Percentiles rank a stretch among this genome's conserved stretches.
Conservation (phyloP, 2,888 invertebrate species). For the Agonum fuliginosum region DNA sequence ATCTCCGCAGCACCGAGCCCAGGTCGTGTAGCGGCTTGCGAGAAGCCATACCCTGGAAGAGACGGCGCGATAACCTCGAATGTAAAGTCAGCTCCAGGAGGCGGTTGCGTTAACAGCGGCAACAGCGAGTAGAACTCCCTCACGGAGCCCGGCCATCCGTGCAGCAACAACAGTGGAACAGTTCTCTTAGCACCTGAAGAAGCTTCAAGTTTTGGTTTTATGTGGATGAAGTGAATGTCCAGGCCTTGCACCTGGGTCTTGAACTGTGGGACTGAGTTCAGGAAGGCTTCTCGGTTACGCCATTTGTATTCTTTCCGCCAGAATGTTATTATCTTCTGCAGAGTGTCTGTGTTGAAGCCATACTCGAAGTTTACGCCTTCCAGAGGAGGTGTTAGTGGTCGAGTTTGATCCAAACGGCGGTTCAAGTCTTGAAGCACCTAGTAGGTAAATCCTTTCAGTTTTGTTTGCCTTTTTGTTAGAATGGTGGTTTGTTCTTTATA, state of each 20-base stretch:
- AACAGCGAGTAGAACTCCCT: slow-evolving; percentile 87
- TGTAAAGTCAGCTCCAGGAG: slow-evolving; percentile 75
- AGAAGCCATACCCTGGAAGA: slow-evolving; percentile 75
- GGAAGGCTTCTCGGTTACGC: slow-evolving; percentile 76
- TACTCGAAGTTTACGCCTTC: slow-evolving; percentile 84
- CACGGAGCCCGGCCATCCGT: slow-evolving; percentile 94
- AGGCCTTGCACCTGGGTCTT: slow-evolving; percentile 83
- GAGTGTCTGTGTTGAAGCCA: slow-evolving; percentile 84
- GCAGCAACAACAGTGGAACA: slow-evolving; percentile 82
- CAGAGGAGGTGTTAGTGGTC: slow-evolving; percentile 73
- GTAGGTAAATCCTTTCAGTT: slow-evolving; percentile 31
- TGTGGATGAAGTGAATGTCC: slow-evolving; percentile 81
- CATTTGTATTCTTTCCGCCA: slow-evolving; percentile 86
- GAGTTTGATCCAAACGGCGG: slow-evolving; percentile 74
- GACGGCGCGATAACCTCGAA: slow-evolving; percentile 79
- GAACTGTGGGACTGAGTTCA: slow-evolving; percentile 83
- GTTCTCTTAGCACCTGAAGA: slow-evolving; percentile 70
- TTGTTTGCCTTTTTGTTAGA: neutral
- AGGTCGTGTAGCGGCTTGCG: slow-evolving; percentile 76
- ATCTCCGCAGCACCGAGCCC: slow-evolving; percentile 78
- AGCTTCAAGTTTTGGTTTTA: no score
- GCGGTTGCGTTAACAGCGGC: slow-evolving; percentile 75
- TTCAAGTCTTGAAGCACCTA: slow-evolving; percentile 76
- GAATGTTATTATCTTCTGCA: slow-evolving; percentile 81
- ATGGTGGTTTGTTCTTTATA: neutral